Base-by-base conservation (phyloP, 1,140 invertebrate genomes). In the Euglossa dilemma region DNA sequence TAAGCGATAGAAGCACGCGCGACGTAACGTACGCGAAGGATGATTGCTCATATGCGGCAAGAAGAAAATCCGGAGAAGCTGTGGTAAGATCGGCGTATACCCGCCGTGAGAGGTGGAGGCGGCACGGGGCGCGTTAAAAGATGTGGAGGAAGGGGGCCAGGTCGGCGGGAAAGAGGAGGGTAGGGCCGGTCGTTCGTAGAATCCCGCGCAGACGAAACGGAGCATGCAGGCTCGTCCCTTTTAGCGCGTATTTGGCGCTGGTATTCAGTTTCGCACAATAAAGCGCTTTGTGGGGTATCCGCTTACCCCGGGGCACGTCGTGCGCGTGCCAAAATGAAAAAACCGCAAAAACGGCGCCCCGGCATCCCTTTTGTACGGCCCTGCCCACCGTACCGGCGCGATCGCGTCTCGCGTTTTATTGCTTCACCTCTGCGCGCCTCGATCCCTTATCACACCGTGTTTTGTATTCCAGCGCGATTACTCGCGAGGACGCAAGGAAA, bases 311-410 rank as follows among this genome's bases (percentile, higher is more conserved):
- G 80, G 90, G 85, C 86, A 87, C 87, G 88, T 85, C 76, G 89
- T 91, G 90, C 93, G 93, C 93, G 93, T 94, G 93, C 93, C 93
- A 94, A 94, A 94, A 93, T 93, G 92, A 93, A 93, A 93, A 93
- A 93, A 94, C 92, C 93, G 91, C 93, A 91, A 91, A 52, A 93
- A 57, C 79, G 59, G 80, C 90, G 87, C 72, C 88, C 89, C 81
- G 75, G 71, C 71, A 36, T 36, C 59, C 85, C 87, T 85, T 91
- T 91, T 93, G 85, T 91, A 79, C 56, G 64, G 45, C 57, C 47
- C 73, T 81, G 75, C n/a, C n/a, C 28, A 28, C 45, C 36, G 16
- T 6, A 57, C 36, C 5, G 43, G 12, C 52, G 20, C 75, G 47
- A 14, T 43, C 36, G 9, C 57, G 2, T 20, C 73, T 45, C 64